Base-by-base conservation (phyloP, 1,140 invertebrate species). In the Zaprionus inermis region DNA sequence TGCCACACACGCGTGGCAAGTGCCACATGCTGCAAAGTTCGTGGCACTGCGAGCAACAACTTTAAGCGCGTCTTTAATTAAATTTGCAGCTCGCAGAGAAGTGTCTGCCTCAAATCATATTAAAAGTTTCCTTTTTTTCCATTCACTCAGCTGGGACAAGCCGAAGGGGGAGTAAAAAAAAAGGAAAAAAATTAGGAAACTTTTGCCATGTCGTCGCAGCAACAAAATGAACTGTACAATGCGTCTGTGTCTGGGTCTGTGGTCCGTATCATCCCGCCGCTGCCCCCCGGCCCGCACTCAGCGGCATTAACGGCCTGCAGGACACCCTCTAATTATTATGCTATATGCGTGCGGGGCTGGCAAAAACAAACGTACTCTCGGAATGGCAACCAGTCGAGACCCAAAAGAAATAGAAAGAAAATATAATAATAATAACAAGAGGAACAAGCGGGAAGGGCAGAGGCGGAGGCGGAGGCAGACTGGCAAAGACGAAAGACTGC, bases 251-350 rank as follows among this genome's bases (percentile, higher is more conserved):
- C 60, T 22, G 65, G 49, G n/a, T n/a, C 51, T 38, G 67, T 38
- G 67, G 66, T 70, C 66, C 74, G 72, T 78, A 78, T 78, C 72
- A 0, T 2, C n/a, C 7, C n/a, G 7, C 2, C 38, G 2, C 7
- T n/a, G n/a, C n/a, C n/a, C 2, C 0, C 38, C 3, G 2, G 9
- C 38, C 7, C n/a, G 7, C 5, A 4, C 24, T 32, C 5, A 9
- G 6, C 81, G 52, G 76, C 79, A 81, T 81, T 81, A 81, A 76
- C 80, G 72, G 65, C 68, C 65, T 67, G 68, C 75, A 86, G 82
- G 83, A 88, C 76, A 88, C 76, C 71, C 72, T 81, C 84, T 89
- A 89, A 89, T 89, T 89, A 89, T 89, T 89, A 89, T 89, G 84
- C 84, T 89, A 73, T 89, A 89, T 89, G 84, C 84, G 85, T 84